Base-by-base conservation (phyloP, 2,888 invertebrate species). In the Antheraea yamamai region DNA sequence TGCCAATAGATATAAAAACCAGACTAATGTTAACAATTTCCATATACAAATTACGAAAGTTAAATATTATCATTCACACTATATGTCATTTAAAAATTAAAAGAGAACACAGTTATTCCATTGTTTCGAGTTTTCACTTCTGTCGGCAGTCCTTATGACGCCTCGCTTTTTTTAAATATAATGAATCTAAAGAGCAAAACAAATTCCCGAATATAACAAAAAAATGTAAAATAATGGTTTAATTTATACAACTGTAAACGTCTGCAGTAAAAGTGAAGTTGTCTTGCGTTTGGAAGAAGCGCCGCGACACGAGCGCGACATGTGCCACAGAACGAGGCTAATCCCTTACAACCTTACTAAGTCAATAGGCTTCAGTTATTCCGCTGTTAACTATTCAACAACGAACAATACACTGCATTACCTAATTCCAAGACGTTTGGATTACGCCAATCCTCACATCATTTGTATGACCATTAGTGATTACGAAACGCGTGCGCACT, bases 401-500 rank as follows among this genome's bases (percentile, higher is more conserved):
- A 16, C 30, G 35, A 30, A 68, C 68, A 35, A 18, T 30, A 35
- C 18, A 14, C 68, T 35, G 68, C 39, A 70, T 70, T 70, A n/a
- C 70, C 39, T n/a, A 70, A 70, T 20, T 39, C 2, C 61, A 16
- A 10, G 30, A 66, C 26, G 64, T 66, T 66, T 30, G 30, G 1
- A 30, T 70, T 70, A 70, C 70, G 39, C 20, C 70, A 39, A 70
- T 39, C 39, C 39, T 20, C 70, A n/a, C 70, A 39, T 39, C 68
- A 39, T 39, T 70, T 39, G 70, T 70, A 39, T n/a, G 70, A 35
- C 70, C 70, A 70, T 70, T n/a, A 39, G 8, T 35, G 8, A 12
- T 70, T 70, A 70, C 12, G 39, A 70, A 70, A 70, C 16, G 20
- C 39, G 35, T 70, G 70, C 30, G 39, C 70, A 70, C 70, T 70